These are phyloP conservation scores for Ammodytes dubius DNA, from an alignment of 2,113 vertebrate genomes.

Conservation along the genomic window DNA sequence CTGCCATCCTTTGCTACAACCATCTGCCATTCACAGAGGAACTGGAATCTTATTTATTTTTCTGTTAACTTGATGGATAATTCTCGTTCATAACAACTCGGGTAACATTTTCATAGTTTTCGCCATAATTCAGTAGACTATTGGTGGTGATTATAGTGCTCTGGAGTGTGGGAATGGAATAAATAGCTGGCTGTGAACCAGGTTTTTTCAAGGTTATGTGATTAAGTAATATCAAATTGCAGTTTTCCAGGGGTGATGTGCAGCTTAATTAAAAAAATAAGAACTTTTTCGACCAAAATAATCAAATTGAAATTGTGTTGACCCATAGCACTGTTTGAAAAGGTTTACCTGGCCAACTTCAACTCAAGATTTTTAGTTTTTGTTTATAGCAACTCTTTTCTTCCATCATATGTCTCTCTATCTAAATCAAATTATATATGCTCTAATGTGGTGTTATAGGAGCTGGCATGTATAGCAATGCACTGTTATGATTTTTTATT, in stretches of 20 bases:
- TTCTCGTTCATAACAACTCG: constrained; percentile 4
- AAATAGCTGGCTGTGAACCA: not conserved
- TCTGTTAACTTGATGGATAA: not conserved
- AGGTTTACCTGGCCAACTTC: constrained; percentile 25
- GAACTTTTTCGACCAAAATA: not conserved
- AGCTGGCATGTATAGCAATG: constrained; percentile 15
- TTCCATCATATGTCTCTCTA: not conserved
- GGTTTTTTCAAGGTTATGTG: not conserved
- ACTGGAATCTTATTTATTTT: constrained; percentile 8
- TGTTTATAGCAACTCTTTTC: constrained; percentile 7
- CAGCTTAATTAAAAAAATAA: constrained; percentile 11
- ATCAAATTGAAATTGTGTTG: not conserved
- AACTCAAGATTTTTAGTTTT: constrained; percentile 52
- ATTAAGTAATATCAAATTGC: not conserved
- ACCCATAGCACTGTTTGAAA: constrained; percentile 15
- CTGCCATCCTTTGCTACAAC: constrained; percentile 9
- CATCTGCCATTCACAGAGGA: not conserved
- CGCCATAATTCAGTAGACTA: not conserved
- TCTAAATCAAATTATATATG: not conserved
- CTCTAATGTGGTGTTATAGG: not conserved
- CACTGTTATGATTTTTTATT: not conserved
- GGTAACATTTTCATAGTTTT: not conserved
- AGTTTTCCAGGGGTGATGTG: constrained; percentile 1
- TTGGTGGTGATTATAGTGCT: not conserved
- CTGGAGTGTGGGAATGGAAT: not conserved